phyloP scores from a whole-genome alignment of 2,113 vertebrate genomes.

The Paradisaea rubra region DNA sequence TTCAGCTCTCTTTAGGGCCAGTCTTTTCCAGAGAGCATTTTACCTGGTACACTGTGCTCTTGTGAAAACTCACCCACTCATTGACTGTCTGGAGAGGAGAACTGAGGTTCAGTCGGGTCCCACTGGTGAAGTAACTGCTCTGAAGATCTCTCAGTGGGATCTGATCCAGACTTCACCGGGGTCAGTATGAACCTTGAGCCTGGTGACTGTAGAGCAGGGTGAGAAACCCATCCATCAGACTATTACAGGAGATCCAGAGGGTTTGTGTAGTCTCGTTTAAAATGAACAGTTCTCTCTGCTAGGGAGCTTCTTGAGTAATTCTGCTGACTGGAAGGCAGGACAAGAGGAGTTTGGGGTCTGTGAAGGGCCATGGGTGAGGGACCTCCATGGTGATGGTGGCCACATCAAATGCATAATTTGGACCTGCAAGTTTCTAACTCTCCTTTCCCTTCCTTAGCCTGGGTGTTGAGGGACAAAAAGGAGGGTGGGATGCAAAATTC shows the following conservation, averaged over 20 bases:
- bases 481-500: fast-evolving
- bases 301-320: not conserved
- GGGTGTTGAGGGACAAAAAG: not conserved
- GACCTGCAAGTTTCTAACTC: not conserved
- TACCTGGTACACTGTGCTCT: not conserved
- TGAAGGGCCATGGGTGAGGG: not conserved
- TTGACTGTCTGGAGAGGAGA: not conserved
- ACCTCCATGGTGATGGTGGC: not conserved
- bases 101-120: not conserved
- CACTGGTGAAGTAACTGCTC: not conserved
- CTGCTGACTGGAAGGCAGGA: not conserved
- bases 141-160: not conserved
- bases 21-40: not conserved
- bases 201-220: not conserved
- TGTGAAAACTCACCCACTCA: not conserved
- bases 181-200: not conserved
- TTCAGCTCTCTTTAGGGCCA: not conserved
- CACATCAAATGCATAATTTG: not conserved
- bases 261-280: not conserved
- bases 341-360: not conserved
- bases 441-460: not conserved
- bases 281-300: not conserved
- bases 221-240: not conserved
- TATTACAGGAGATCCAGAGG: not conserved
- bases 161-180: not conserved